Evolutionary conservation across 2,797 vertebrate species (phyloP).

Genomic region (Novumbra hubbsi): DNA sequence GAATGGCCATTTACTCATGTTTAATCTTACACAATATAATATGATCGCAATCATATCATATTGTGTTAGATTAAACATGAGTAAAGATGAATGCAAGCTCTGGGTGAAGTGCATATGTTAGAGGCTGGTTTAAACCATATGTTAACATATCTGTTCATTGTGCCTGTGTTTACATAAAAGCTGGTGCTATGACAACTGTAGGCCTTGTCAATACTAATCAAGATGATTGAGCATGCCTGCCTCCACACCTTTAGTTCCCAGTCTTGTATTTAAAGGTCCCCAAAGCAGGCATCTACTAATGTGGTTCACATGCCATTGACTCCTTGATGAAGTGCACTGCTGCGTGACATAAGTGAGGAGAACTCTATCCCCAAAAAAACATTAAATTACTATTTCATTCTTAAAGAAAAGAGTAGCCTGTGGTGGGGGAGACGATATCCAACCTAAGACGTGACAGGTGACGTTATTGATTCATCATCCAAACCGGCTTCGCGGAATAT

Average conservation of each 20-base stretch:
- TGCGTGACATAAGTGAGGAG: slow-evolving; percentile 68
- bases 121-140: too few species aligned
- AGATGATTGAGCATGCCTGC: slow-evolving; percentile 61
- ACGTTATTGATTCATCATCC: slow-evolving; percentile 69
- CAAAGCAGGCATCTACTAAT: slow-evolving; percentile 49
- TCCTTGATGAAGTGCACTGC: slow-evolving; percentile 70
- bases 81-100: too few species aligned
- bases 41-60: too few species aligned
- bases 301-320: slow-evolving; percentile 59
- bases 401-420: slow-evolving; percentile 39
- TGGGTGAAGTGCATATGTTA: too few species aligned
- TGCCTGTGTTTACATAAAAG: not conserved
- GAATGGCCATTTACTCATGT: too few species aligned
- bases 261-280: slow-evolving; percentile 54
- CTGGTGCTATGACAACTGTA: not conserved
- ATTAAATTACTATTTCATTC: slow-evolving; percentile 41
- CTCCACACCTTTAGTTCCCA: slow-evolving; percentile 54
- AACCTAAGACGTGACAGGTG: slow-evolving; percentile 36
- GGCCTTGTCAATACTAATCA: slow-evolving; percentile 34
- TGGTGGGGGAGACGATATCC: slow-evolving; percentile 36
- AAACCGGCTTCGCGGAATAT: slow-evolving; percentile 49
- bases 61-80: too few species aligned
- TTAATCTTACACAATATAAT: too few species aligned
- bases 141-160: too few species aligned
- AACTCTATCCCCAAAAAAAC: slow-evolving; percentile 41